Conservation (phyloP, 2,113 vertebrate species). For the Pyxicephalus adspersus region DNA sequence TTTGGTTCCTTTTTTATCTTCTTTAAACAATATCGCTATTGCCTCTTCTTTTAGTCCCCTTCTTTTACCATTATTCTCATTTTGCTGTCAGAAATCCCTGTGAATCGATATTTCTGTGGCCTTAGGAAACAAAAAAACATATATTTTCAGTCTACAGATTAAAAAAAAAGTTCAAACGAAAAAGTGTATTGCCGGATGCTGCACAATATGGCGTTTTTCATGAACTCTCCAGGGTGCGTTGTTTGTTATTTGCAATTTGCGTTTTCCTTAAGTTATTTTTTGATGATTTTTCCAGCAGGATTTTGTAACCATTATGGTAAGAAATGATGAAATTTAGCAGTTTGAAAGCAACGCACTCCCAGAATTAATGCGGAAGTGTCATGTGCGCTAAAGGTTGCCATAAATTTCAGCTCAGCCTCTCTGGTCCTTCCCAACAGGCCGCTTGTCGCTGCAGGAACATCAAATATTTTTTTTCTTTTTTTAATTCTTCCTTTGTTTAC, state of each 20-base stretch:
- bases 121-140: too few relatives aligned
- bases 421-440: background rate
- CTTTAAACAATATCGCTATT: too few relatives aligned
- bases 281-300: background rate
- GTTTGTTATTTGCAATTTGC: background rate
- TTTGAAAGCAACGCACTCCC: background rate
- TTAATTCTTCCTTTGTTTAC: slow-evolving; percentile 4
- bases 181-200: background rate
- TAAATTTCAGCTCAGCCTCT: background rate
- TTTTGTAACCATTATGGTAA: background rate
- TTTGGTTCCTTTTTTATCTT: too few relatives aligned
- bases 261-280: background rate
- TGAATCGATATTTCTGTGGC: too few relatives aligned
- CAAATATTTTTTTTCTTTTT: slow-evolving; percentile 10
- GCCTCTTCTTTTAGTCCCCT: too few relatives aligned
- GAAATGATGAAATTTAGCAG: slow-evolving; percentile 22
- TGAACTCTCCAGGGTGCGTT: background rate
- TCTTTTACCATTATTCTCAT: background rate
- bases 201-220: background rate
- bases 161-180: background rate
- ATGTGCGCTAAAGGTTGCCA: background rate
- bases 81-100: background rate
- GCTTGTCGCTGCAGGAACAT: background rate
- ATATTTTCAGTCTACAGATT: background rate
- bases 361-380: background rate